Evolutionary conservation across 2,888 invertebrate genomes (phyloP), one percentile per base, ranked within the genome.

Genomic region (Sinodicranocentrus sp.): DNA sequence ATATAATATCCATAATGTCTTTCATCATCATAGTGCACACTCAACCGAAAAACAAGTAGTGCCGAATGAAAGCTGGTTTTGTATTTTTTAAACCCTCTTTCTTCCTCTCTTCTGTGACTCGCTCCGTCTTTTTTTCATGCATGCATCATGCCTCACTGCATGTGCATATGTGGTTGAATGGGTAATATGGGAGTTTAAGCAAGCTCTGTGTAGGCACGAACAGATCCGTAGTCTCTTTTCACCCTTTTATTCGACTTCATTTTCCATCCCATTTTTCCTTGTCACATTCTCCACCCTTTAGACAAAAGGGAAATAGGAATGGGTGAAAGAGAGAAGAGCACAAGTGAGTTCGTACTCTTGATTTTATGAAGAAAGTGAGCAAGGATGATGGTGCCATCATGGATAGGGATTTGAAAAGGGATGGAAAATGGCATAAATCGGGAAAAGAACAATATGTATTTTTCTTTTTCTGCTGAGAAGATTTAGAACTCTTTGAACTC

Each of bases 211-310:
- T 48, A 48, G 2, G 48, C 48, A 48, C 15, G 48, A 48, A 48
- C n/a, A 48, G n/a, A 10, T 48, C 48, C 48, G 2, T 15, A 25
- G 10, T 26, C 48, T 39, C 21, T 33, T 28, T 52, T 67, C 76
- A 76, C 77, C 77, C 77, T 77, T 68, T 33, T 39, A 23, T 59
- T 63, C 26, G 23, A 57, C 17, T 68, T 68, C 77, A 67, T 77
- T 75, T 75, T 75, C 75, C 75, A 54, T 75, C 54, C 48, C 67
- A 77, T 77, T 77, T 75, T 67, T 68, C 59, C 25, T 15, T 77
- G 77, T 77, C 77, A 77, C 33, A 15, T 65, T 39, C 5, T 39
- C 39, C 39, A 5, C 13, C 39, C 13, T 39, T 33, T 61, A 75
- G 2, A 21, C 23, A 10, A 5, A 25, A n/a, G 3, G 21, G n/a